phyloP scores from a whole-genome alignment of 1,140 invertebrate species.

The Trigoniulus corallinus region DNA sequence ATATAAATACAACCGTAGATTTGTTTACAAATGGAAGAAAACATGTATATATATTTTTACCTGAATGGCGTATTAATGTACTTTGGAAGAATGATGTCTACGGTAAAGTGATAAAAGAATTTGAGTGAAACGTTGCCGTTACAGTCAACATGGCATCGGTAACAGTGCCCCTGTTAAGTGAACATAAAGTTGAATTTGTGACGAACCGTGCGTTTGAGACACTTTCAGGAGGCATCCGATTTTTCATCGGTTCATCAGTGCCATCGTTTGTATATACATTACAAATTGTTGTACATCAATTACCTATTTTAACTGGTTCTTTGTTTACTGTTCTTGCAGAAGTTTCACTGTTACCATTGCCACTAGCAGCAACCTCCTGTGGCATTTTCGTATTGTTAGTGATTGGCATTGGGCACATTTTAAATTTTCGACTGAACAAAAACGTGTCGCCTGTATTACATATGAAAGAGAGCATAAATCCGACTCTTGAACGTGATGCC shows the following conservation, averaged over 20 bases:
- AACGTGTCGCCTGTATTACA: not conserved
- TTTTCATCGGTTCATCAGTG: slow-evolving; percentile 20
- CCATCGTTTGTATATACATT: slow-evolving; percentile 22
- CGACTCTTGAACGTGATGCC: not conserved
- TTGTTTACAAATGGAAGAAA: too few species aligned
- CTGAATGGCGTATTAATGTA: too few species aligned
- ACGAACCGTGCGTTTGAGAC: slow-evolving; percentile 27
- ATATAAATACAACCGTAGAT: too few species aligned
- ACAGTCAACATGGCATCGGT: not conserved
- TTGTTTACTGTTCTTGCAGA: not conserved
- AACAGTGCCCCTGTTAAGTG: slow-evolving; percentile 27
- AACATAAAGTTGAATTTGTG: slow-evolving; percentile 29
- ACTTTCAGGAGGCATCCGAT: slow-evolving; percentile 26
- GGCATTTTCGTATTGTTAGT: not conserved
- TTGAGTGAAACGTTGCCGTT: not conserved
- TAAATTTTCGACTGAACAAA: not conserved
- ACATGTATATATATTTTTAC: too few species aligned
- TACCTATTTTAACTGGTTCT: not conserved
- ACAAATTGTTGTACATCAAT: not conserved
- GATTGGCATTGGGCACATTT: not conserved
- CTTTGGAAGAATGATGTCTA: not conserved
- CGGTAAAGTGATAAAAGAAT: not conserved
- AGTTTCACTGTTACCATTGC: not conserved
- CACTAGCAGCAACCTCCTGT: slow-evolving; percentile 14
- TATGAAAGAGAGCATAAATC: not conserved